Evolutionary conservation across 1,140 invertebrate genomes (phyloP).

Genomic region (Stenopsyche tienmushanensis): DNA sequence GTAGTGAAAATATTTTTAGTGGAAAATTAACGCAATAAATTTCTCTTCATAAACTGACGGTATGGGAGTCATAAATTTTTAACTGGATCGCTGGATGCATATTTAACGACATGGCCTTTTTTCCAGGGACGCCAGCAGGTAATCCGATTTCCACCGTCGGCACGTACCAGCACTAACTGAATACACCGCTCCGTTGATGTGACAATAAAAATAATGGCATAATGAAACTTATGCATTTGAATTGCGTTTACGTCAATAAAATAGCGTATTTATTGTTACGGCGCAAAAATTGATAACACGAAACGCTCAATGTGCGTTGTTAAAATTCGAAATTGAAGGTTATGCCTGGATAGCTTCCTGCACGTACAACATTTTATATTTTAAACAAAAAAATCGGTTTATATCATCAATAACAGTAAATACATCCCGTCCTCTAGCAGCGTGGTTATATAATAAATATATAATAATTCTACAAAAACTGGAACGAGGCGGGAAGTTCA

Average conservation of each 20-base stretch:
- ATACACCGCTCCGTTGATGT: neutral
- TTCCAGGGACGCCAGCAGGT: neutral
- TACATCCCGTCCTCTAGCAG: too few relatives aligned
- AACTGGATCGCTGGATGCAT: constrained; percentile 41
- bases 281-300: neutral
- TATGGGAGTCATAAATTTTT: constrained; percentile 39
- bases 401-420: too few relatives aligned
- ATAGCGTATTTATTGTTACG: neutral
- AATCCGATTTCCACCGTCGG: constrained; percentile 13
- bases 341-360: too few relatives aligned
- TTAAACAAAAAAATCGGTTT: too few relatives aligned
- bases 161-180: neutral
- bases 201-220: constrained; percentile 13
- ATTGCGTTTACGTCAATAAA: neutral
- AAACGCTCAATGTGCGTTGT: too few relatives aligned
- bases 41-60: constrained; percentile 41
- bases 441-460: too few relatives aligned
- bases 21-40: constrained; percentile 42
- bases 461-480: too few relatives aligned
- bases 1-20: constrained; percentile 39
- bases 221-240: constrained; percentile 3
- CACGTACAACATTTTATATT: too few relatives aligned
- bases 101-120: constrained; percentile 31
- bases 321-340: too few relatives aligned
- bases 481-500: too few relatives aligned